Evolutionary conservation across 2,113 vertebrate species (phyloP).

Genomic region (Gnathonemus longibarbis): DNA sequence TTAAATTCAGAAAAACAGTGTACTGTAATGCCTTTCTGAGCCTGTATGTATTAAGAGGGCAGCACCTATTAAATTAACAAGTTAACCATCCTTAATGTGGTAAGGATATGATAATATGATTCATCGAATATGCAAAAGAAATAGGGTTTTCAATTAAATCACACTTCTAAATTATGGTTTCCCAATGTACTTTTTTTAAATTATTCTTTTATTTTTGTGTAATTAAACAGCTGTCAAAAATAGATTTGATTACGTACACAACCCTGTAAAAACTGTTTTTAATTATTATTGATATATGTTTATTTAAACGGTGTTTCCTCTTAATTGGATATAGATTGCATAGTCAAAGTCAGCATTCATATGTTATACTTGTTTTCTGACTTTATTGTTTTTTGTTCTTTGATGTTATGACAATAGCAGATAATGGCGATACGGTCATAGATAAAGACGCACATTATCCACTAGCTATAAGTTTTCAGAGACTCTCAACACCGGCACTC

Average conservation of each 20-base stretch:
- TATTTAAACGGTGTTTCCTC: constrained; percentile 4
- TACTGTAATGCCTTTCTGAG: background rate
- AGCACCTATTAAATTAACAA: constrained; percentile 1
- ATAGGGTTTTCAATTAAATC: constrained; percentile 39
- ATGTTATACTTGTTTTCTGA: background rate
- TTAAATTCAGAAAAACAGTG: background rate
- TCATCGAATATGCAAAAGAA: constrained; percentile 24
- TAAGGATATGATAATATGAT: background rate
- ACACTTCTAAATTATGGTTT: constrained; percentile 33
- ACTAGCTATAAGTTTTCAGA: background rate
- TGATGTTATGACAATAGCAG: background rate
- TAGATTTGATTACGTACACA: constrained; percentile 37
- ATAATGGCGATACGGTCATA: background rate
- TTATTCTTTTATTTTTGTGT: constrained; percentile 40
- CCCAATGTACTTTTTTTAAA: constrained; percentile 30
- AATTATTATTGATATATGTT: constrained; percentile 17
- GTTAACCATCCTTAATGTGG: background rate
- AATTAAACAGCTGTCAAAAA: constrained; percentile 42
- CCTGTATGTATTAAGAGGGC: background rate
- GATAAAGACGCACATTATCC: background rate
- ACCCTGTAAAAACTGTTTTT: constrained; percentile 22
- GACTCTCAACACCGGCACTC: background rate
- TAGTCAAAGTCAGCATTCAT: background rate
- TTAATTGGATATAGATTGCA: background rate
- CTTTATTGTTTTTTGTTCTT: background rate